Conservation (phyloP, 2,113 vertebrate species). For the Camelus dromedarius region DNA sequence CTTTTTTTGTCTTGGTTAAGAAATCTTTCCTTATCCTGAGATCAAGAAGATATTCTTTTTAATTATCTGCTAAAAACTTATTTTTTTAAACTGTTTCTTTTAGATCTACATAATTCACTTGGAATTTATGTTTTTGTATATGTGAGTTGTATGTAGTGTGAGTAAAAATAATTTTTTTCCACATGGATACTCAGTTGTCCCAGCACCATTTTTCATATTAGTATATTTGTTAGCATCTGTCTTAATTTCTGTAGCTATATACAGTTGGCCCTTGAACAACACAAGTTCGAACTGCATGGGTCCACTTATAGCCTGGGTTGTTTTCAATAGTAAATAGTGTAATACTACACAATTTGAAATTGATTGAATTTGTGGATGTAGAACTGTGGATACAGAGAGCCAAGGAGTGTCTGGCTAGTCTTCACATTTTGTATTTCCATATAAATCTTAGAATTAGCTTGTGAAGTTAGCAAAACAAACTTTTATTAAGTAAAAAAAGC, state of each 20-base stretch:
- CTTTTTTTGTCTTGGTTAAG: not conserved
- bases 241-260: slow-evolving; percentile 6
- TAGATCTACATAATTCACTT: not conserved
- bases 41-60: not conserved
- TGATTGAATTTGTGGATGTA: not conserved
- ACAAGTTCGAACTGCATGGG: not conserved
- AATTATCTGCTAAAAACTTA: not conserved
- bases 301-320: not conserved
- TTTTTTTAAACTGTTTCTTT: not conserved
- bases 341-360: not conserved
- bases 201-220: not conserved
- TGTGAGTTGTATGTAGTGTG: not conserved
- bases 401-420: not conserved
- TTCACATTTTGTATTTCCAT: not conserved
- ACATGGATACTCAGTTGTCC: not conserved
- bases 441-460: not conserved
- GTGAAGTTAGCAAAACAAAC: not conserved
- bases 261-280: not conserved
- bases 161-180: not conserved
- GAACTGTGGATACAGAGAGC: not conserved
- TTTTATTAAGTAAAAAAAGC: not conserved
- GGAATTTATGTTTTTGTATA: not conserved
- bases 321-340: not conserved
- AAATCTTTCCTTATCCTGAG: not conserved
- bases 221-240: not conserved